These are phyloP conservation scores for Saccostrea glomerata DNA, from an alignment of 1,140 invertebrate genomes.

Conservation along the genomic window DNA sequence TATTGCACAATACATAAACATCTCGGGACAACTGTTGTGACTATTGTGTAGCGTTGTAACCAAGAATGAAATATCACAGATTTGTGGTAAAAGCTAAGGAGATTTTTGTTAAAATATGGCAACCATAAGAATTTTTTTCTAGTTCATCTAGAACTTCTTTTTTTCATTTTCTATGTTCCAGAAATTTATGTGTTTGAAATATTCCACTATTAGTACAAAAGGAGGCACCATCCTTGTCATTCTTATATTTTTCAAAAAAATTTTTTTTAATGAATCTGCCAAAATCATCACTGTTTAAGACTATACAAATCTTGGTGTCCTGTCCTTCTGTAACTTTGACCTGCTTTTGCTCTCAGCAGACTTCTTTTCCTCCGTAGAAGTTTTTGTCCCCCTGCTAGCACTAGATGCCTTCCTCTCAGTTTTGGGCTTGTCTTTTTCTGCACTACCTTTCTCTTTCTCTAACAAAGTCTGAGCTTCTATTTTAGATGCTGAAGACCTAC, in stretches of 20 bases:
- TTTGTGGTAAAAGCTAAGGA: background rate
- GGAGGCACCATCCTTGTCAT: conserved; percentile 1
- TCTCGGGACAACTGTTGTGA: conserved; percentile 11
- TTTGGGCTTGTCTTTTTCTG: background rate
- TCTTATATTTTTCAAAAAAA: background rate
- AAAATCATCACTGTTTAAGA: background rate
- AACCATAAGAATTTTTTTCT: background rate
- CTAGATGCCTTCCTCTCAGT: background rate
- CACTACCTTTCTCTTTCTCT: background rate
- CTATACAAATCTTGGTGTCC: conserved; percentile 17
- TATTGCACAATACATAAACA: conserved; percentile 23
- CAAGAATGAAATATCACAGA: conserved; percentile 34
- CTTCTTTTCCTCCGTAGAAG: background rate
- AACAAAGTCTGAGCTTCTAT: background rate
- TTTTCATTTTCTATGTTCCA: background rate
- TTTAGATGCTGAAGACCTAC: conserved; percentile 44
- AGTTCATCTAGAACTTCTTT: background rate
- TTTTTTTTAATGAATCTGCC: background rate
- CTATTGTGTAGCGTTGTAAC: conserved; percentile 7
- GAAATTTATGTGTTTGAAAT: background rate
- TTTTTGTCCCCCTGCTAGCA: background rate
- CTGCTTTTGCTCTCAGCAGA: background rate
- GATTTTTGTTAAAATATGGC: conserved; percentile 10
- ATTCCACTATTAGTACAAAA: background rate
- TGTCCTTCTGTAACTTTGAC: conserved; percentile 8